A percentile compares a stretch with the other conserved stretches of the same genome.
phyloP scores from a whole-genome alignment of 2,797 vertebrate species.

The Hafferia zeledoni region DNA sequence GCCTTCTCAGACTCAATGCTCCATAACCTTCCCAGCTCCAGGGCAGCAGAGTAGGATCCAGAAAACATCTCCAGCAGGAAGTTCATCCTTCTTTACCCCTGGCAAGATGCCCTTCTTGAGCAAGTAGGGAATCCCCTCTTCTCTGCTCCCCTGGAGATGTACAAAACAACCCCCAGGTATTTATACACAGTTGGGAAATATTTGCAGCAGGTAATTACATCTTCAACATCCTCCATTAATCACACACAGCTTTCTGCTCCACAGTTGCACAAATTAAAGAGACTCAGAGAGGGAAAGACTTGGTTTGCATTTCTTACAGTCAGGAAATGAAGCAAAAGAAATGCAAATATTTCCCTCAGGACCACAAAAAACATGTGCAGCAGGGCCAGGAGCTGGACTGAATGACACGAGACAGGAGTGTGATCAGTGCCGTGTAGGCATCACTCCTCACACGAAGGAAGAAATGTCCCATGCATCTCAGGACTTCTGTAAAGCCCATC shows the following conservation, averaged over 20 bases:
- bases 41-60: accelerated
- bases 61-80: neutral
- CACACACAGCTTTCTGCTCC: neutral
- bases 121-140: neutral
- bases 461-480: neutral
- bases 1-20: neutral
- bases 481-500: neutral
- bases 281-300: neutral
- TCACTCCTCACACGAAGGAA: neutral
- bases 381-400: neutral
- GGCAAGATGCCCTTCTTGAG: neutral
- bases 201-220: neutral
- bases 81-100: neutral
- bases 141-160: neutral
- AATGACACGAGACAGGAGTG: neutral
- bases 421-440: neutral
- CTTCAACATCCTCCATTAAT: neutral
- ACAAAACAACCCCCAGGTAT: neutral
- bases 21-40: neutral
- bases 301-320: neutral
- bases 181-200: neutral
- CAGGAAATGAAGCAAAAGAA: neutral
- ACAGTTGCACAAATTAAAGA: neutral
- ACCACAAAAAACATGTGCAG: neutral
- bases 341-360: neutral